These are phyloP conservation scores for Aurelia aurita DNA, from an alignment of 30 jellyfish, hydroid and myxozoan genomes.

Conservation along the genomic window DNA sequence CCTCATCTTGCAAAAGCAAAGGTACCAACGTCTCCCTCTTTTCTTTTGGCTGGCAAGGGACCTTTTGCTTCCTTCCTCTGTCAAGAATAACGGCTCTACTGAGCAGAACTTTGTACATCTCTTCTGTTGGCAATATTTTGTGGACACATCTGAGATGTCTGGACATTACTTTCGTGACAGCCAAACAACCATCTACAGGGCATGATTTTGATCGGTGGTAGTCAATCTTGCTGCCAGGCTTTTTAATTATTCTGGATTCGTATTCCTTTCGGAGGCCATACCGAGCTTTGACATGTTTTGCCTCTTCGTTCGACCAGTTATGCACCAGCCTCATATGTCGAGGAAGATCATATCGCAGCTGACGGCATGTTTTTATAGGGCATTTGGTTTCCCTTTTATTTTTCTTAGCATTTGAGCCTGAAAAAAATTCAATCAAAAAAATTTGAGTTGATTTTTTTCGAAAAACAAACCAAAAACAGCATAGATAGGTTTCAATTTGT, in stretches of 20 bases:
- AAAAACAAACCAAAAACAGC: too few species aligned
- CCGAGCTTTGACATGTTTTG: conserved; percentile 47
- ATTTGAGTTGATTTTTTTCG: not conserved
- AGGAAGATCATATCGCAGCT: conserved; percentile 44
- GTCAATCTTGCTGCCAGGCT: conserved; percentile 4
- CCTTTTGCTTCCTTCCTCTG: not conserved
- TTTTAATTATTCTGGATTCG: conserved; percentile 15
- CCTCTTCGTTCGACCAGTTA: conserved; percentile 48
- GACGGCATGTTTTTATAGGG: conserved; percentile 41
- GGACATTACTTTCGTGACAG: conserved; percentile 27
- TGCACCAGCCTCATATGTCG: conserved; percentile 45
- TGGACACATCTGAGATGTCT: conserved; percentile 53
- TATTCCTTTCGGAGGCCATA: conserved; percentile 33
- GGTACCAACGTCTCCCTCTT: conserved; percentile 23
- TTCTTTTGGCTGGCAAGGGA: not conserved
- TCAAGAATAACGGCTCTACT: conserved; percentile 49
- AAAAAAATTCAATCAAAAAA: not conserved
- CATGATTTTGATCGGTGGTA: conserved; percentile 44
- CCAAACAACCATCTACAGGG: conserved; percentile 58
- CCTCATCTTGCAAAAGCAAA: conserved; percentile 18
- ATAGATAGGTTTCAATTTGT: too few species aligned
- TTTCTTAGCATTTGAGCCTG: not conserved
- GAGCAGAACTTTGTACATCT: conserved; percentile 10
- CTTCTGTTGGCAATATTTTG: conserved; percentile 26
- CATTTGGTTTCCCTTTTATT: conserved; percentile 34